Evolutionary conservation across 2,113 vertebrate species (phyloP).

Genomic region (Melanostigma gelatinosum): DNA sequence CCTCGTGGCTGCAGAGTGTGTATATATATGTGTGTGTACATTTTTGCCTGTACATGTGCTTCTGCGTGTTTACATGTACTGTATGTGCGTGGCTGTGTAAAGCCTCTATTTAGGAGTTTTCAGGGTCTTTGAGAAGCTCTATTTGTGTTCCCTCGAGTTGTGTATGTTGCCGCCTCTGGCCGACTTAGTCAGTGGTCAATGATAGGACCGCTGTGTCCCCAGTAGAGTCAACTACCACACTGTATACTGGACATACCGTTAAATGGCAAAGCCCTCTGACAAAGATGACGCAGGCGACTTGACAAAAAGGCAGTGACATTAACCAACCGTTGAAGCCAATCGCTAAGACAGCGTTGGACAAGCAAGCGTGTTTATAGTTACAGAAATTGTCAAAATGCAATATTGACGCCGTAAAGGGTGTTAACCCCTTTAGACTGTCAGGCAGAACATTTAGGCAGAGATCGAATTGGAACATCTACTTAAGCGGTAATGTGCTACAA

Average conservation of each 20-base stretch:
- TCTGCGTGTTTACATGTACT: slow-evolving; percentile 2
- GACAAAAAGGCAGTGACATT: background rate
- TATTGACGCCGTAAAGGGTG: background rate
- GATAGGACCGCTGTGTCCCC: slow-evolving; percentile 48
- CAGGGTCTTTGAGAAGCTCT: slow-evolving; percentile 28
- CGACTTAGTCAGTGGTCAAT: slow-evolving; percentile 61
- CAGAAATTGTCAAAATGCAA: background rate
- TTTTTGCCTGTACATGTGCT: slow-evolving; percentile 34
- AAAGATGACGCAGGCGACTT: background rate
- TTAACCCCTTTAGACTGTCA: background rate
- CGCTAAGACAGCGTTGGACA: background rate
- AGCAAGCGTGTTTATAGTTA: too few relatives aligned
- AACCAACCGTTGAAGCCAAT: background rate
- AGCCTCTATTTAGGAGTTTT: slow-evolving; percentile 9
- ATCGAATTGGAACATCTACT: background rate
- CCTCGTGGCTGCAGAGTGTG: slow-evolving; percentile 45
- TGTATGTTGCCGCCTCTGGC: slow-evolving; percentile 46
- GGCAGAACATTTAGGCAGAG: background rate
- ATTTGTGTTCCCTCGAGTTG: slow-evolving; percentile 16
- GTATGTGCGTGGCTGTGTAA: slow-evolving; percentile 12
- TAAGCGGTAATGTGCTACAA: background rate
- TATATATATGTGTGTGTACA: slow-evolving; percentile 41
- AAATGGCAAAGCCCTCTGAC: background rate
- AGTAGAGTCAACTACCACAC: background rate
- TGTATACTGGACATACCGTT: background rate